phyloP scores from a whole-genome alignment of 2,113 vertebrate species.

The Pterocles gutturalis region DNA sequence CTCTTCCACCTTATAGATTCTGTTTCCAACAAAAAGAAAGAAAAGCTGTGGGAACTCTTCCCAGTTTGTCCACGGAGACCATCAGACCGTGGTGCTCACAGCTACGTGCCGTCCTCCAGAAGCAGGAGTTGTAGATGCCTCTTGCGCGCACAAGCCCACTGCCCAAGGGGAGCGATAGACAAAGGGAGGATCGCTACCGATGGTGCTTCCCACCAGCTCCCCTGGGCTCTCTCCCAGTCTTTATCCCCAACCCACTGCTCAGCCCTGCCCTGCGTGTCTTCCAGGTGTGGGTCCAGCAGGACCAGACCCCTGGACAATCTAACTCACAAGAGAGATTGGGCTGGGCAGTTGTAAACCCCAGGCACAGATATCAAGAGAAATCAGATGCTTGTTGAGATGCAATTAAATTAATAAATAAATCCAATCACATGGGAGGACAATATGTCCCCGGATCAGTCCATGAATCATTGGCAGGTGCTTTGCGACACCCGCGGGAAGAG shows the following conservation, averaged over 20 bases:
- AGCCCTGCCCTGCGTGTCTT: neutral
- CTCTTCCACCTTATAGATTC: neutral
- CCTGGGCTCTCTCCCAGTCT: neutral
- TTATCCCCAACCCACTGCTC: neutral
- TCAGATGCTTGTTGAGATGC: neutral
- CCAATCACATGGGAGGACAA: neutral
- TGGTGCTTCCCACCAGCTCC: neutral
- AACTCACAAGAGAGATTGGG: neutral
- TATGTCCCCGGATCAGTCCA: neutral
- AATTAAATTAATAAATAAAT: constrained; percentile 10
- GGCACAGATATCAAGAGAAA: neutral
- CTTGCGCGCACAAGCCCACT: neutral
- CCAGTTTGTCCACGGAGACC: neutral
- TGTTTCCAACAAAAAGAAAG: neutral
- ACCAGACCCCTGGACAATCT: neutral
- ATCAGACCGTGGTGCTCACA: neutral
- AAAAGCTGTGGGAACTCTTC: neutral
- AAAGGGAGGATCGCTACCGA: neutral
- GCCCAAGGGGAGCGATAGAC: neutral
- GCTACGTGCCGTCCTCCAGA: fast-evolving
- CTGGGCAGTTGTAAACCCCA: neutral
- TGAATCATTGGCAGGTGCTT: constrained; percentile 52
- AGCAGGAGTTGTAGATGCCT: neutral
- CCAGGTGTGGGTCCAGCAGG: neutral
- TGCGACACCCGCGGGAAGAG: too few species aligned